phyloP scores from a whole-genome alignment of 2,888 invertebrate genomes.

The Dastarcus helophoroides region DNA sequence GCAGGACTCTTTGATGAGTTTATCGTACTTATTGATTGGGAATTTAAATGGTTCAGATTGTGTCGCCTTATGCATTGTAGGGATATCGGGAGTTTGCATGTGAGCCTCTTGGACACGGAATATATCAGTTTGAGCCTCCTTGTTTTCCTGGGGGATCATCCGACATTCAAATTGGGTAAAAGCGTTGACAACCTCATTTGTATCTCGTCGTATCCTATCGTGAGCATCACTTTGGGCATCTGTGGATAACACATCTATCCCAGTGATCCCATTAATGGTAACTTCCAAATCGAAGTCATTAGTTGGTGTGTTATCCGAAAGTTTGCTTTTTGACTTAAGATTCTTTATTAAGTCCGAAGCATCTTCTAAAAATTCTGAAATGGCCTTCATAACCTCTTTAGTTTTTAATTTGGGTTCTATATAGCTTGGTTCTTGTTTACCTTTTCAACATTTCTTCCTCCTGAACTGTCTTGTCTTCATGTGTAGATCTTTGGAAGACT shows the following conservation, averaged over 20 bases:
- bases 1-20: slow-evolving; percentile 30
- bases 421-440: no score
- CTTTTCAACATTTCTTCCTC: no score
- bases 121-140: no score
- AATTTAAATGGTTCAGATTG: slow-evolving; percentile 17
- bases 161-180: no score
- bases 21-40: slow-evolving; percentile 32
- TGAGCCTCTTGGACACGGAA: no score
- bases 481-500: slow-evolving; percentile 19
- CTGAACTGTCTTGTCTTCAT: slow-evolving; percentile 16
- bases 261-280: slow-evolving; percentile 25
- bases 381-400: slow-evolving; percentile 31
- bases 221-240: no score
- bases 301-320: slow-evolving; percentile 16
- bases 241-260: slow-evolving; percentile 13
- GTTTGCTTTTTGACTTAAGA: slow-evolving; percentile 24
- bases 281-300: slow-evolving; percentile 29
- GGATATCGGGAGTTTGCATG: no score
- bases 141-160: no score
- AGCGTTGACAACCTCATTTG: no score
- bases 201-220: neutral
- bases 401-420: no score
- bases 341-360: slow-evolving; percentile 34
- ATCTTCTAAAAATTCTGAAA: slow-evolving; percentile 36
- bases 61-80: slow-evolving; percentile 14